Evolutionary conservation across 2,888 invertebrate genomes (phyloP).

Genomic region (Cyclophora punctaria): DNA sequence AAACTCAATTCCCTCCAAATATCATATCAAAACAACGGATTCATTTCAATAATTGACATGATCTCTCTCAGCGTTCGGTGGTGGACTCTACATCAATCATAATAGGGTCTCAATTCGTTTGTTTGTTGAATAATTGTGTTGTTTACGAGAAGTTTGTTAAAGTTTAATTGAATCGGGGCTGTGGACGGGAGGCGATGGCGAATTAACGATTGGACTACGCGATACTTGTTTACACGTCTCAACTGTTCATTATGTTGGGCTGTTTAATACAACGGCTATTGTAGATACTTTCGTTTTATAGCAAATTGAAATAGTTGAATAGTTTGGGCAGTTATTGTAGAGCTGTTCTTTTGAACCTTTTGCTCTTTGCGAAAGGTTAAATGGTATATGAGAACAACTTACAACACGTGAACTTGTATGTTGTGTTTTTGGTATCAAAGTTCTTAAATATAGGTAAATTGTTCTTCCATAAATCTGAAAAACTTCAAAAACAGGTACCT

Average conservation of each 20-base stretch:
- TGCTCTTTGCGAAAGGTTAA: no score
- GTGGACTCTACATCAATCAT: slow-evolving; percentile 6
- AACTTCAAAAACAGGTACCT: no score
- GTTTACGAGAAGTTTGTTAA: slow-evolving; percentile 68
- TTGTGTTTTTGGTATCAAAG: no score
- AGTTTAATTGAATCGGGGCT: slow-evolving; percentile 69
- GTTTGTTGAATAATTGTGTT: slow-evolving; percentile 52
- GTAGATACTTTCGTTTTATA: slow-evolving; percentile 6
- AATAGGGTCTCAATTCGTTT: slow-evolving; percentile 37
- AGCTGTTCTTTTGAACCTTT: no score
- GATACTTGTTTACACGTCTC: slow-evolving; percentile 47
- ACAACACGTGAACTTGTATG: no score
- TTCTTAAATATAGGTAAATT: no score
- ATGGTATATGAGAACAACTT: no score
- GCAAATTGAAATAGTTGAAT: no score
- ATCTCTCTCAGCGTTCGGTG: slow-evolving; percentile 7
- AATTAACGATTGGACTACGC: slow-evolving; percentile 51
- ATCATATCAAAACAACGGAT: slow-evolving; percentile 47
- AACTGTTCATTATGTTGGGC: slow-evolving; percentile 31
- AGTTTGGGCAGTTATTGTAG: no score
- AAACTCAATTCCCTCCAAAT: slow-evolving; percentile 23
- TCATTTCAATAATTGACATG: slow-evolving; percentile 48
- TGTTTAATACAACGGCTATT: neutral
- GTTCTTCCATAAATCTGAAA: no score
- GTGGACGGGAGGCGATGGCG: slow-evolving; percentile 37